A percentile compares a stretch with the other conserved stretches of the same genome.
Conservation (phyloP, 2,797 vertebrate genomes). For the Sylvia borin region DNA sequence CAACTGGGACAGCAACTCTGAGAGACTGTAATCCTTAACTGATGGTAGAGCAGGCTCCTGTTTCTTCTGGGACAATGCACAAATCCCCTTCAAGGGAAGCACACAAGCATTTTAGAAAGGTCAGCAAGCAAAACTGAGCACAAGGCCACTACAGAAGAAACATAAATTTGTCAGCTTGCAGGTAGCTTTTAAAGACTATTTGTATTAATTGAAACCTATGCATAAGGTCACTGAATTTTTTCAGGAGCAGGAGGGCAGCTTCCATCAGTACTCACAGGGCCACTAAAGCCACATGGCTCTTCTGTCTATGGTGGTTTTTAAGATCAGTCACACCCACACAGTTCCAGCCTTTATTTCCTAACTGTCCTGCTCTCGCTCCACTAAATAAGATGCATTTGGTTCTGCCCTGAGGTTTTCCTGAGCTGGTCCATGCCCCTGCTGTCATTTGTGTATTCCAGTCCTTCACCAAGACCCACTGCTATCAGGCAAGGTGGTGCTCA, state of each 20-base stretch:
- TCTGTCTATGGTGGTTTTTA: not conserved
- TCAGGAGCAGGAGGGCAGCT: not conserved
- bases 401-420: not conserved
- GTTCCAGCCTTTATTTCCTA: not conserved
- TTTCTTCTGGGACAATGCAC: slow-evolving; percentile 56
- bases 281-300: not conserved
- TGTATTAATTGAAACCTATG: not conserved
- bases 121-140: not conserved
- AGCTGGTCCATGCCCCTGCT: not conserved
- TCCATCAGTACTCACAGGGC: not conserved
- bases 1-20: slow-evolving; percentile 91
- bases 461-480: not conserved
- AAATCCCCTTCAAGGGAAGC: slow-evolving; percentile 52
- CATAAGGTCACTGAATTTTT: not conserved
- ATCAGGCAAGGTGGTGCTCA: not conserved
- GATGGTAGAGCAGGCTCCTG: slow-evolving; percentile 82
- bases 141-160: not conserved
- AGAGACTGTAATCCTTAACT: slow-evolving; percentile 91
- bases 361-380: not conserved
- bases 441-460: not conserved
- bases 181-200: not conserved
- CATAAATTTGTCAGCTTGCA: not conserved
- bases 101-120: slow-evolving; percentile 1
- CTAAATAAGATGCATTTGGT: not conserved
- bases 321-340: not conserved